Evolutionary conservation across 2,113 vertebrate species (phyloP), one percentile per base, ranked within the genome.

Genomic region (Plecotus auritus): DNA sequence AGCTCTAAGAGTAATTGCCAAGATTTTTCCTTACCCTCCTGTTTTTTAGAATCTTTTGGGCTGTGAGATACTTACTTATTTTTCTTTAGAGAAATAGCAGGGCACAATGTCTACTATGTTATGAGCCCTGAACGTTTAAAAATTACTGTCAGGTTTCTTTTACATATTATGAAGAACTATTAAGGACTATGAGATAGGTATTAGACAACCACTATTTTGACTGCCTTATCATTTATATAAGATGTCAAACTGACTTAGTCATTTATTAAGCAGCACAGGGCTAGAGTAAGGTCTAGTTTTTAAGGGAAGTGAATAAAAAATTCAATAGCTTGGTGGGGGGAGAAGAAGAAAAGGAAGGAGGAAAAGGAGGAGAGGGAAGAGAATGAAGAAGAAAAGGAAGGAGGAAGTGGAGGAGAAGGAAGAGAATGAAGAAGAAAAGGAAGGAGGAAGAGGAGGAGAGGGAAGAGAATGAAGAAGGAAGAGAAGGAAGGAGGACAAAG

Each of bases 131-230:
- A 95, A 51, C 16, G 78, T 94, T 69, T 47, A 42, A 59, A 96
- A 95, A 69, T 85, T 51, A 97, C 88, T 95, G 88, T 98, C 95
- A 97, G 90, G 90, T 97, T 95, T 94, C 81, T 51, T 73, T 97
- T 70, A 81, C 47, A 94, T 92, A 82, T 97, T 94, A 95, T 88
- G 95, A 97, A 95, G 97, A 96, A 72, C 90, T 97, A 78, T 98
- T 88, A 95, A 97, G 96, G 93, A 96, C 61, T 95, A 61, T 61
- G 96, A 97, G 95, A 96, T 10, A 40, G 95, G 90, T 88, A 96
- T 89, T 96, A 98, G 95, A 96, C 66, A 82, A 1, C 96, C 59
- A 96, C 90, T 91, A 70, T 88, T 98, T 94, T 92, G 76, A 90
- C 45, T 88, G 90, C 73, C 93, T 96, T 97, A 89, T 72, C 93